Evolutionary conservation across 2,113 vertebrate species (phyloP).

Genomic region (Pseudopodoces humilis): DNA sequence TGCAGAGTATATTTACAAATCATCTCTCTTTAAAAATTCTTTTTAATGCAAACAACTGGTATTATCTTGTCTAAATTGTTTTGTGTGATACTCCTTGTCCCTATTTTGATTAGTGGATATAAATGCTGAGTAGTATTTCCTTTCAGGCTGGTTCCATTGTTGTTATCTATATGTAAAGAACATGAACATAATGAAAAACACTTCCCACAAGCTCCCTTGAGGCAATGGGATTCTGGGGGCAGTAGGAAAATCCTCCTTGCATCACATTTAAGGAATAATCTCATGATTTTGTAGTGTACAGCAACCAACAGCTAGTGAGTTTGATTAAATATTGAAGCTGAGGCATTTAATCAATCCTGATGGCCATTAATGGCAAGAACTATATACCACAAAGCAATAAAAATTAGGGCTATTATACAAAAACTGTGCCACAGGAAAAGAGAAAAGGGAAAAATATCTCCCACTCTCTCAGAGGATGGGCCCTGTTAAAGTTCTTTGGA

Average conservation of each 20-base stretch:
- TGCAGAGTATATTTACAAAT: neutral
- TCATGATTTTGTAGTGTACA: neutral
- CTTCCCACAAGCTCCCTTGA: neutral
- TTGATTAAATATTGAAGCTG: conserved; percentile 41
- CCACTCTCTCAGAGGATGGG: neutral
- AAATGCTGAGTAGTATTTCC: neutral
- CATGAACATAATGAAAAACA: neutral
- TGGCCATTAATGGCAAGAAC: neutral
- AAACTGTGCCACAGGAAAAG: neutral
- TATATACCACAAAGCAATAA: conserved; percentile 15
- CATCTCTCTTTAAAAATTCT: neutral
- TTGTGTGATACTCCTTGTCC: neutral
- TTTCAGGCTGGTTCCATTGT: neutral
- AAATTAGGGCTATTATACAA: neutral
- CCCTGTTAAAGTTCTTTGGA: neutral
- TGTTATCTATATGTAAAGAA: neutral
- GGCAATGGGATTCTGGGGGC: neutral
- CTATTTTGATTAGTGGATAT: neutral
- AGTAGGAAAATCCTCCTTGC: neutral
- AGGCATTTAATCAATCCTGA: conserved; percentile 34
- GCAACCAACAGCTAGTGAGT: neutral
- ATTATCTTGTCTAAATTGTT: neutral
- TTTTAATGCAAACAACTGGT: neutral
- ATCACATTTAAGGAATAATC: neutral
- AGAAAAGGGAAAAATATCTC: neutral